Evolutionary conservation across 2,113 vertebrate genomes (phyloP).

Genomic region (Callorhinus ursinus): DNA sequence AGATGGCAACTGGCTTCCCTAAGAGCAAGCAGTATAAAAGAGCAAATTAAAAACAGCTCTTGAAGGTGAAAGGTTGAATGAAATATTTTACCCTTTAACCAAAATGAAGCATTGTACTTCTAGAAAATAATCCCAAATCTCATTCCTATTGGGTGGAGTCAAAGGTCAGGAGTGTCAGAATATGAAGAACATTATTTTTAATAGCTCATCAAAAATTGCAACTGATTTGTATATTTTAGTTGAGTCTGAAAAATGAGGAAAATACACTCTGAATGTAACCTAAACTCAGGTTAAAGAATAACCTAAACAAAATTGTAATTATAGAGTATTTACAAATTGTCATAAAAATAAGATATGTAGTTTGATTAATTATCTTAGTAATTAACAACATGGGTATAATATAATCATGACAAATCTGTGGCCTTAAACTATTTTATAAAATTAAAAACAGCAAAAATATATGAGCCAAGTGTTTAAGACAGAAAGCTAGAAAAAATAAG

Average conservation of each 20-base stretch:
- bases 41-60: background rate
- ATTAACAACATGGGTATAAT: background rate
- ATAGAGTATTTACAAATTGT: background rate
- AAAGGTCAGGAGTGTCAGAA: background rate
- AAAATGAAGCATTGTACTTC: background rate
- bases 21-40: background rate
- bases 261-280: background rate
- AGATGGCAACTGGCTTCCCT: background rate
- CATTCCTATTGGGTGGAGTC: background rate
- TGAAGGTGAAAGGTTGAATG: background rate
- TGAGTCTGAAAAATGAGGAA: background rate
- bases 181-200: constrained; percentile 7
- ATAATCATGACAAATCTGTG: background rate
- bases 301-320: background rate
- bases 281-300: background rate
- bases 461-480: background rate
- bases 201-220: constrained; percentile 6
- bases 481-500: background rate
- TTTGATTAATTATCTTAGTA: background rate
- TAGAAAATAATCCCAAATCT: constrained; percentile 4
- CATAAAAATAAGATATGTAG: background rate
- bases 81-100: background rate
- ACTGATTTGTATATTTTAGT: background rate
- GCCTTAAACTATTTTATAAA: background rate
- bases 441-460: background rate